These are phyloP conservation scores for Sarotherodon lohbergeri DNA, from an alignment of 2,113 vertebrate species.

Conservation along the genomic window DNA sequence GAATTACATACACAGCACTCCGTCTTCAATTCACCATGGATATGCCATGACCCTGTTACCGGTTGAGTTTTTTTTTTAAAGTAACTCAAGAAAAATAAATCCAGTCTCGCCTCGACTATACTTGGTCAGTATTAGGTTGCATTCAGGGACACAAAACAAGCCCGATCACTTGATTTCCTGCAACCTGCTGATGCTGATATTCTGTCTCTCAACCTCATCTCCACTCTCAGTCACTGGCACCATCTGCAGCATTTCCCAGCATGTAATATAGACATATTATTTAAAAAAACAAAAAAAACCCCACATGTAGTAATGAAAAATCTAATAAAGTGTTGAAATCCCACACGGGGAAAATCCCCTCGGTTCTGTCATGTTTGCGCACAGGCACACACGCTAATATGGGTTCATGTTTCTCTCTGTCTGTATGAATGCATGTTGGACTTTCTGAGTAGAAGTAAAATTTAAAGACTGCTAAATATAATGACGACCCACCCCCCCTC, in stretches of 20 bases:
- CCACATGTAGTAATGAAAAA: not conserved
- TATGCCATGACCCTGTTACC: not conserved
- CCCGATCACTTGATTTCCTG: not conserved
- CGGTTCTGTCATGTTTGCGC: not conserved
- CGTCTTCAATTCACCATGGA: not conserved
- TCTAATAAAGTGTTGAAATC: conserved; percentile 28
- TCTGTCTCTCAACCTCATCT: not conserved
- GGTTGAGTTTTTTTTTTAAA: not conserved
- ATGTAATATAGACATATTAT: conserved; percentile 30
- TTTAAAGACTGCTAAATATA: conserved; percentile 23
- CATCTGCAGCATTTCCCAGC: conserved; percentile 6
- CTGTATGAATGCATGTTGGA: not conserved
- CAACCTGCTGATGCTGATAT: not conserved
- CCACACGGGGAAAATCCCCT: not conserved
- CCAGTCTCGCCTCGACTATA: not conserved
- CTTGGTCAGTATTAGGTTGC: conserved; percentile 22
- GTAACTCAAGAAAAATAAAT: conserved; percentile 30
- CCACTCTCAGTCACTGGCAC: conserved; percentile 7
- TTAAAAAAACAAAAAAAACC: not conserved
- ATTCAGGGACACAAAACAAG: conserved; percentile 21
- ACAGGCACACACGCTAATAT: not conserved
- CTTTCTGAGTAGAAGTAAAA: not conserved
- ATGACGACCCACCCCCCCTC: not conserved
- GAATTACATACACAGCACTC: not conserved
- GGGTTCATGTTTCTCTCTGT: not conserved